These are phyloP conservation scores for Drosophila subquinaria DNA, from an alignment of 2,888 invertebrate species.

Conservation along the genomic window DNA sequence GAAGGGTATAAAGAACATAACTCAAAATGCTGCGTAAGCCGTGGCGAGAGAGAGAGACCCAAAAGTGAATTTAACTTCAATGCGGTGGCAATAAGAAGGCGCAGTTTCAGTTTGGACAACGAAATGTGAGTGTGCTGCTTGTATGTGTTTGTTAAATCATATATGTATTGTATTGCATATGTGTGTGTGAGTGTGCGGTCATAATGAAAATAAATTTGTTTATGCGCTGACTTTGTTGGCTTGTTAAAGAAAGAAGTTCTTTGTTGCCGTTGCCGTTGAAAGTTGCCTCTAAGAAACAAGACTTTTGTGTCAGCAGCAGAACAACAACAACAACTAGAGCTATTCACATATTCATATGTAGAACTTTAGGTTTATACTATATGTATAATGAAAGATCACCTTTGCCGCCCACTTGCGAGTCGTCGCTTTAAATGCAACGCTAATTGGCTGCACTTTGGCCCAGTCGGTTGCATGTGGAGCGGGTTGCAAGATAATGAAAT, in stretches of 20 bases:
- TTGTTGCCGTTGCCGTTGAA: constrained; percentile 56
- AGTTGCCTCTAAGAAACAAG: constrained; percentile 45
- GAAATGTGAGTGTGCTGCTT: constrained; percentile 20
- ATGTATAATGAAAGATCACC: constrained; percentile 30
- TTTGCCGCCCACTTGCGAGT: constrained; percentile 49
- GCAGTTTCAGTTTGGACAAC: constrained; percentile 30
- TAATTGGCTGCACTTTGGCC: constrained; percentile 65
- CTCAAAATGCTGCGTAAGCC: constrained; percentile 51
- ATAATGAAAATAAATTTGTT: constrained; percentile 74
- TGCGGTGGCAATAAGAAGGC: constrained; percentile 47
- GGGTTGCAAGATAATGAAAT: constrained; percentile 60
- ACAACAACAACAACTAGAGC: not conserved
- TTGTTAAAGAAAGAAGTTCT: constrained; percentile 60
- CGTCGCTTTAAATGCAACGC: constrained; percentile 45
- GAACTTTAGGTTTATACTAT: not conserved
- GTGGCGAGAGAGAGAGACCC: constrained; percentile 17
- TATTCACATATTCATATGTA: constrained; percentile 1
- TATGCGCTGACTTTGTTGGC: constrained; percentile 55
- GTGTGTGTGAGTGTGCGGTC: constrained; percentile 33
- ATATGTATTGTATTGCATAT: not conserved
- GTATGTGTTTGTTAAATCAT: constrained; percentile 11
- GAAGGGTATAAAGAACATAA: constrained; percentile 39
- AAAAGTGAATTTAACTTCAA: constrained; percentile 9
- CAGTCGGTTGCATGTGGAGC: constrained; percentile 40
- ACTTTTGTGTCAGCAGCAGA: constrained; percentile 54